Base-by-base conservation (phyloP, 2,113 vertebrate species). In the Notiomystis cincta region DNA sequence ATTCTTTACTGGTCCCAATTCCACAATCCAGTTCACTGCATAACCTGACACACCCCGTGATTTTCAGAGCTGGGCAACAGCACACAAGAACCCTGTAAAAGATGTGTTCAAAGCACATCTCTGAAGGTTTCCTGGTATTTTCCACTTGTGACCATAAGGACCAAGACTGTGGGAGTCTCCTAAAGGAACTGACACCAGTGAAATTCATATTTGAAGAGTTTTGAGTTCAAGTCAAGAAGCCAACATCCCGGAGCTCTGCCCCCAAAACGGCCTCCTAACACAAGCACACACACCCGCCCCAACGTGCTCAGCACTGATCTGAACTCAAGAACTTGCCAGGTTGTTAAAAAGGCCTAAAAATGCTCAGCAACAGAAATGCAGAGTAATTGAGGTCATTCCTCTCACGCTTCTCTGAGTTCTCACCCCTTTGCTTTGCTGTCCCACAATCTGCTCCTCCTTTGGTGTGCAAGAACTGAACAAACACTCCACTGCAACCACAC, bases 381-480 rank as follows among this genome's bases (percentile, higher is more conserved):
- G 37, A 90, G 78, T 82, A 91, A 96, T 90, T 80, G 60, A 96
- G 94, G 92, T 95, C 85, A 73, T 21, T 93, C 80, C 50, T 57
- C 82, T 89, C 69, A 48, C 42, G 42, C 77, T 85, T 85, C 56
- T 78, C 77, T 38, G 53, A 13, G 28, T 84, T 93, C 70, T 90
- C 78, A 19, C 72, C 84, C 8, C 23, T 54, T 89, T 17, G n/a
- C 72, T 87, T 71, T 57, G 38, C 75, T 69, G 81, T 57, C 89
- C 91, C 70, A 73, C 78, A 87, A 38, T 60, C 87, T 72, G 87
- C 73, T 87, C 28, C 62, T 93, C 71, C 37, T 88, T 66, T 17
- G 33, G 51, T 15, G 1, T 13, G 76, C 1, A 0, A 81, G 28
- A 75, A 86, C 2, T 50, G 25, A 91, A 57, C n/a, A 56, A 81